Conservation (phyloP, 2,797 vertebrate genomes). For the Megalops cyprinoides region DNA sequence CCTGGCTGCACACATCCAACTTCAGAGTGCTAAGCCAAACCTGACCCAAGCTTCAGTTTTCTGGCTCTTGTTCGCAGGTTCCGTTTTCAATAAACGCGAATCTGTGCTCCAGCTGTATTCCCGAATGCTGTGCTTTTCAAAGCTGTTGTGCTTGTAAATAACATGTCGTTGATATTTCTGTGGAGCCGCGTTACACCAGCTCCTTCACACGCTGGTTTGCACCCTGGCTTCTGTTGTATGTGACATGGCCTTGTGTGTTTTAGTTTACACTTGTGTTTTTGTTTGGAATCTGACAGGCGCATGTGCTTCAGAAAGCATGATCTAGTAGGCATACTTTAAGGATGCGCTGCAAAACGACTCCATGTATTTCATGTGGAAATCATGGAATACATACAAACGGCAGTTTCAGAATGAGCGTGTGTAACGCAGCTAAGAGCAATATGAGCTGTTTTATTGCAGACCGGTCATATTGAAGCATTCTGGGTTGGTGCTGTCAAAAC, state of each 20-base stretch:
- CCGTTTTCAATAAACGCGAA: constrained; percentile 40
- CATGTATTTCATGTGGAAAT: neutral
- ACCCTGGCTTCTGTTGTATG: constrained; percentile 40
- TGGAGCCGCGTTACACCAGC: neutral
- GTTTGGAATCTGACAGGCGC: constrained; percentile 54
- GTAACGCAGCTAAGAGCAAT: neutral
- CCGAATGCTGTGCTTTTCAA: constrained; percentile 41
- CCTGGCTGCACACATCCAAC: constrained; percentile 52
- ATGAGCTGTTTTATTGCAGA: neutral
- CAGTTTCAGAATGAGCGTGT: constrained; percentile 19
- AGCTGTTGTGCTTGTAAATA: constrained; percentile 35
- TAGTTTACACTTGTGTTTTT: constrained; percentile 41
- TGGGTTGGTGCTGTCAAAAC: neutral
- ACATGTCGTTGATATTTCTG: neutral
- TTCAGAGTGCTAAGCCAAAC: constrained; percentile 53
- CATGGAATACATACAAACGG: constrained; percentile 1
- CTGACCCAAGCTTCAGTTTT: constrained; percentile 45
- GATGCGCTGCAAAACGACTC: constrained; percentile 19
- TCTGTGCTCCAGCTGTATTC: constrained; percentile 40
- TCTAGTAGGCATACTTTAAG: constrained; percentile 36
- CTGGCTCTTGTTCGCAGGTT: constrained; percentile 49
- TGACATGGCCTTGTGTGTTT: constrained; percentile 45
- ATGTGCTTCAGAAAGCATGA: constrained; percentile 68
- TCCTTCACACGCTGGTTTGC: neutral
- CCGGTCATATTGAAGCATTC: neutral